Base-by-base conservation (phyloP, 2,888 invertebrate species). In the Pristionchus maxplancki region DNA sequence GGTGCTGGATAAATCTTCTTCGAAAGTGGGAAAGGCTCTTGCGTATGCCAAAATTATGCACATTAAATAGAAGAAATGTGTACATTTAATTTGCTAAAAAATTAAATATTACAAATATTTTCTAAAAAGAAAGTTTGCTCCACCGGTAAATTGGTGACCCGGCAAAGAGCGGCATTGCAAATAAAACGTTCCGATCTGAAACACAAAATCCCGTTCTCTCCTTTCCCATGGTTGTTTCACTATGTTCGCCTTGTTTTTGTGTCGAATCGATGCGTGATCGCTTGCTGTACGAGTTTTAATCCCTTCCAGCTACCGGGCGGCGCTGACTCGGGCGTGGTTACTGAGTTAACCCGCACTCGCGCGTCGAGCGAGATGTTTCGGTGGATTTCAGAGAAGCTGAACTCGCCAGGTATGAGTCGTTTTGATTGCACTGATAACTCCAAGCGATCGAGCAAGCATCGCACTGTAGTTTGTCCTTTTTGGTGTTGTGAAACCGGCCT, bases 1-100 rank as follows among this genome's bases (percentile, higher is more conserved):
- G 82, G 82, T 83, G 82, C 82, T 83, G 50, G 53, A 83, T 83
- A 83, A 83, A 83, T 53, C 50, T 44, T 28, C 24, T 81, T 48
- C 28, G 28, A 81, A 81, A 28, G 34, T n/a, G 71, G 6, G 71
- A 28, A 71, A 11, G 15, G 17, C 17, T n/a, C 17, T 31, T 34
- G 8, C 31, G 31, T 20, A 34, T 24, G 15, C 4, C 17, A 71
- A n/a, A n/a, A n/a, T n/a, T n/a, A n/a, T n/a, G n/a, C n/a, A n/a
- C n/a, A n/a, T n/a, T n/a, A n/a, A n/a, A n/a, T n/a, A n/a, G n/a
- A n/a, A n/a, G n/a, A n/a, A n/a, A n/a, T n/a, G n/a, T n/a, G n/a
- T n/a, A n/a, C n/a, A n/a, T n/a, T n/a, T n/a, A n/a, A n/a, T 71
- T 71, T 6, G 28, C 9, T 44, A 11, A 44, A 44, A 44, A 44